phyloP scores from a whole-genome alignment of 2,113 vertebrate genomes.

The Thymallus thymallus region DNA sequence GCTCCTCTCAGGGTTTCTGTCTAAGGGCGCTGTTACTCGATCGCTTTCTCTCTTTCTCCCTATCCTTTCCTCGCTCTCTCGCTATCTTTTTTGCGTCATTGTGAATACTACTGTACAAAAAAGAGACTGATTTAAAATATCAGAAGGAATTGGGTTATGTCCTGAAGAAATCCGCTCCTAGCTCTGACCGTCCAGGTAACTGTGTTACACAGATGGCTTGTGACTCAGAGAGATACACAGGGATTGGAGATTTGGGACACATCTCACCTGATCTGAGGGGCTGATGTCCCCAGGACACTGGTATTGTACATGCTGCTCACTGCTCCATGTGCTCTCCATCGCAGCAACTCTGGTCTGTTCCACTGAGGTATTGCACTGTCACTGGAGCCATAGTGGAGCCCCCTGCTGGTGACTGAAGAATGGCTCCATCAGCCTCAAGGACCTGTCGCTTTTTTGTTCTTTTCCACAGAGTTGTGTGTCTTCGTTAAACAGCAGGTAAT shows the following conservation, averaged over 20 bases:
- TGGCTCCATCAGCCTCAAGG: background rate
- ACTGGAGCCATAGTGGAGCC: conserved; percentile 48
- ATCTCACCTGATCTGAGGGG: conserved; percentile 40
- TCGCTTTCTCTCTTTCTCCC: background rate
- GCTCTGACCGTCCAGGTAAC: conserved; percentile 35
- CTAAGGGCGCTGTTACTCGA: conserved; percentile 23
- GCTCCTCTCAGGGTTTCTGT: conserved; percentile 41
- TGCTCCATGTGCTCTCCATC: conserved; percentile 51
- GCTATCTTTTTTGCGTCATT: conserved; percentile 69
- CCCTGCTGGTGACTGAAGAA: conserved; percentile 38
- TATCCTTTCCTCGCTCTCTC: background rate
- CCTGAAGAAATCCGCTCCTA: conserved; percentile 28
- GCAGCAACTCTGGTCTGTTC: conserved; percentile 44
- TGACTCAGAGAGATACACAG: conserved; percentile 25
- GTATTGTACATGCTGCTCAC: conserved; percentile 50
- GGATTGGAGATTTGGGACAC: background rate
- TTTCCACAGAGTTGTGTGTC: conserved; percentile 33
- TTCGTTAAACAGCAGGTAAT: conserved; percentile 50
- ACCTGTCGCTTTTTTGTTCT: conserved; percentile 46
- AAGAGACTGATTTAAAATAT: conserved; percentile 10
- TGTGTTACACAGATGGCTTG: conserved; percentile 39
- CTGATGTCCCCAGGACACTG: conserved; percentile 50
- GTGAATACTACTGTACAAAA: conserved; percentile 90
- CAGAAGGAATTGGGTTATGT: background rate
- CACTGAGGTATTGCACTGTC: conserved; percentile 60